Base-by-base conservation (phyloP, 2,113 vertebrate genomes). In the Anolis carolinensis region DNA sequence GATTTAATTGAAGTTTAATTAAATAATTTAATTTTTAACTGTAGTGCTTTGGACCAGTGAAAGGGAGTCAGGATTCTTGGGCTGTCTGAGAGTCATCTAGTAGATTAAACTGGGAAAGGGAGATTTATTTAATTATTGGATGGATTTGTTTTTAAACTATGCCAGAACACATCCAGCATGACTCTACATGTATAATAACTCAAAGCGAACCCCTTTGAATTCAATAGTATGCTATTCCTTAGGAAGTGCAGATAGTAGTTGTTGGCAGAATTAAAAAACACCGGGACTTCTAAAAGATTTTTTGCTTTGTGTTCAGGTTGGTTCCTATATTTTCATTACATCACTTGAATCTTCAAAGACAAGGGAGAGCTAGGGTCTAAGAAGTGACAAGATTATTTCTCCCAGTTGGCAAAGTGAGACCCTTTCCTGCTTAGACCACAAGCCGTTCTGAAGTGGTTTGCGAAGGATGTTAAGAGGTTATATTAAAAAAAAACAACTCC, bases 111-210 rank as follows among this genome's bases (percentile, higher is more conserved):
- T 68, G 39, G 8, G 63, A 48, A 34, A 4, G 63, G 36, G 62
- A 27, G 62, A 27, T 65, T 80, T 78, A 78, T 50, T 81, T 68
- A 81, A 67, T 68, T 68, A 81, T 48, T 81, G 18, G 36, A 68
- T 36, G 7, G 77, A 79, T 79, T 50, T 67, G 48, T 81, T 68
- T 50, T 68, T 81, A 50, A 48, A 27, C 48, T 13, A 27, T n/a
- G 39, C 36, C 32, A 30, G 20, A 67, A 81, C 16, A 81, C 27
- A 34, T 23, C 18, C 32, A 55, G 77, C 32, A 62, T 62, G 21
- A 79, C 36, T 21, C 52, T 1, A 34, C 34, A 32, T 62, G 11
- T 13, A 62, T 52, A 50, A 48, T 48, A 23, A n/a, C 27, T 76
- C 48, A 7, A 50, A 14, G 5, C 23, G 16, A 6, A 11, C 25